These are phyloP conservation scores for Sorex araneus DNA, from an alignment of 2,113 vertebrate genomes.

Conservation along the genomic window DNA sequence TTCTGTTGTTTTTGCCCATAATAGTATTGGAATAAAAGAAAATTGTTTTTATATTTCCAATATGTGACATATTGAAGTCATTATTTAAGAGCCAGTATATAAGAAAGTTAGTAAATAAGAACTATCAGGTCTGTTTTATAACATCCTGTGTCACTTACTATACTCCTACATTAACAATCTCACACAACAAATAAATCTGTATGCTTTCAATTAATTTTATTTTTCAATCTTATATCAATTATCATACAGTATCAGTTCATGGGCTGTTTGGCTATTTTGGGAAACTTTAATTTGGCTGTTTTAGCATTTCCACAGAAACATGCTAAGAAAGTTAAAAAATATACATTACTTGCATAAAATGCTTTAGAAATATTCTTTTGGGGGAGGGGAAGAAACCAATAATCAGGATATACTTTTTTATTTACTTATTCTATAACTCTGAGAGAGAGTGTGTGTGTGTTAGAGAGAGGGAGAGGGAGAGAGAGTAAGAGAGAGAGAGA, in stretches of 20 bases:
- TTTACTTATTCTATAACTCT: not conserved
- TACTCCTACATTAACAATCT: not conserved
- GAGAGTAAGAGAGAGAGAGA: not conserved
- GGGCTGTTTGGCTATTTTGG: not conserved
- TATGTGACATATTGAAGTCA: not conserved
- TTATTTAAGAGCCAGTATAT: not conserved
- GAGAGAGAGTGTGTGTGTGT: no score
- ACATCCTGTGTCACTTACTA: not conserved
- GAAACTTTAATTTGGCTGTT: constrained; percentile 60
- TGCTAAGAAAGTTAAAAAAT: constrained; percentile 43
- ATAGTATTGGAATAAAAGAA: no score
- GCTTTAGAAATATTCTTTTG: constrained; percentile 40
- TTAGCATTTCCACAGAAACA: constrained; percentile 68
- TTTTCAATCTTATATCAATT: constrained; percentile 51
- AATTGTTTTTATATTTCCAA: constrained; percentile 37
- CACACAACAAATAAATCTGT: constrained; percentile 40
- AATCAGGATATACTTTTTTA: constrained; percentile 1
- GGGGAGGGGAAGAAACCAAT: not conserved
- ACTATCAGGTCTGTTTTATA: not conserved
- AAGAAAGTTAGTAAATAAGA: not conserved
- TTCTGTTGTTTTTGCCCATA: no score
- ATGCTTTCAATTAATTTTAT: constrained; percentile 60
- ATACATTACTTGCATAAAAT: not conserved
- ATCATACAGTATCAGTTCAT: constrained; percentile 21
- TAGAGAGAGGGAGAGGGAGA: no score